These are phyloP conservation scores for Neuroscelio doddi DNA, from an alignment of 2,888 invertebrate genomes.

Conservation along the genomic window DNA sequence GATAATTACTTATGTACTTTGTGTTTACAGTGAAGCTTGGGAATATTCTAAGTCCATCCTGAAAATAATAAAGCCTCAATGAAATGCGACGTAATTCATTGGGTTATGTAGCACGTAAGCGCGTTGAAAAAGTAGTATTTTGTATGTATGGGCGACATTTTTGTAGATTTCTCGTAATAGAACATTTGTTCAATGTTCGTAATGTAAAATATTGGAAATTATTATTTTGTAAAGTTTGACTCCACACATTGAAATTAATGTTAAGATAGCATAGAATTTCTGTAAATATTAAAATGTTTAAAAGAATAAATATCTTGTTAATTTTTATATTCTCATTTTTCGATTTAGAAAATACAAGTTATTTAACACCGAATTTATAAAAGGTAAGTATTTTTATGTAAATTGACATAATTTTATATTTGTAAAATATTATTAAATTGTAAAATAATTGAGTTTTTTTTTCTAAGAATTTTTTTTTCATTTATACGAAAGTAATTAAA, in stretches of 20 bases:
- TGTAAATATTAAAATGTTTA: neutral
- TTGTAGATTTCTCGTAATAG: slow-evolving; percentile 16
- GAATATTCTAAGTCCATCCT: slow-evolving; percentile 69
- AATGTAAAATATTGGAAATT: slow-evolving; percentile 1
- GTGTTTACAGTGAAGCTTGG: slow-evolving; percentile 66
- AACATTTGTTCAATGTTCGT: slow-evolving; percentile 9
- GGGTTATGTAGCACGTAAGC: neutral
- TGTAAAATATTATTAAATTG: too few relatives aligned
- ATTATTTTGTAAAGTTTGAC: neutral
- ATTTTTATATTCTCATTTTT: too few relatives aligned
- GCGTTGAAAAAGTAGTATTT: slow-evolving; percentile 8
- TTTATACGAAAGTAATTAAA: too few relatives aligned
- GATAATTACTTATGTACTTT: too few relatives aligned
- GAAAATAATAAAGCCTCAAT: slow-evolving; percentile 66
- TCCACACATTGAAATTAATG: too few relatives aligned
- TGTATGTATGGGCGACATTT: slow-evolving; percentile 9
- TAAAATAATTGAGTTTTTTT: too few relatives aligned
- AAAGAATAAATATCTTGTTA: too few relatives aligned
- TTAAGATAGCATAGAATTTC: neutral
- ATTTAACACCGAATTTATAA: too few relatives aligned
- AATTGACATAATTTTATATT: too few relatives aligned
- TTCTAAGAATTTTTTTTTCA: too few relatives aligned
- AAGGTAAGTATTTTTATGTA: too few relatives aligned
- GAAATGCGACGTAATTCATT: slow-evolving; percentile 35
- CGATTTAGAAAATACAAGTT: too few relatives aligned